Conservation (phyloP, 1,140 invertebrate genomes). For the Nasonia longicornis region DNA sequence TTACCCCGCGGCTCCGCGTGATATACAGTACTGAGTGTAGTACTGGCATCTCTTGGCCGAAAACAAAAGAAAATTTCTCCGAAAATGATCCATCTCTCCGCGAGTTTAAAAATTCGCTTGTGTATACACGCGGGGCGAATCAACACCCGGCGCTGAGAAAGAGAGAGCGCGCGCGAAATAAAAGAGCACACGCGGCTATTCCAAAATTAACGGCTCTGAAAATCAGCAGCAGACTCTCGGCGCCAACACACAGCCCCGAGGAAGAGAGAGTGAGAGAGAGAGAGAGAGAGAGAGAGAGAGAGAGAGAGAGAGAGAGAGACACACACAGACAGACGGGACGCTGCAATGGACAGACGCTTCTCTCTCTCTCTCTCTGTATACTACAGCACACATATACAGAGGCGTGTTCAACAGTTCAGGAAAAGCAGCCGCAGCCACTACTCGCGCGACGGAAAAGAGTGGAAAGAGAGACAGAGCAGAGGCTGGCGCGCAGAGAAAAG, state of each 20-base stretch:
- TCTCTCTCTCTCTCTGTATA: neutral
- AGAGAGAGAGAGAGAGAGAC: no score
- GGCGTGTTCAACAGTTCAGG: neutral
- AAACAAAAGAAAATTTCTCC: no score
- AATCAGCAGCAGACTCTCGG: neutral
- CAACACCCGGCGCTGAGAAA: no score
- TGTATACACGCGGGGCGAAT: neutral
- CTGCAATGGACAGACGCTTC: neutral
- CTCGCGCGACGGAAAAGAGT: neutral
- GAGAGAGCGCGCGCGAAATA: neutral
- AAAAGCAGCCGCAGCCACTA: neutral
- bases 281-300: no score
- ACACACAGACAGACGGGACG: no score
- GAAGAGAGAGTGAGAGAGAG: no score
- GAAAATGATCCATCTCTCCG: no score
- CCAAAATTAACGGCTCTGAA: neutral
- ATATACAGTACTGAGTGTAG: no score
- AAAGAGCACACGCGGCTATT: neutral
- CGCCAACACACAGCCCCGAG: neutral
- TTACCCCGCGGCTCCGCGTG: no score
- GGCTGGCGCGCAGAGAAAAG: neutral
- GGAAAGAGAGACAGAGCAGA: neutral
- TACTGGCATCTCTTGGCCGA: no score
- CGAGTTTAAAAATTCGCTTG: no score
- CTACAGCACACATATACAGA: neutral